Percentiles rank a stretch among this genome's conserved stretches.
phyloP scores from a whole-genome alignment of 1,140 invertebrate genomes.

The Propsilocerus akamusi region DNA sequence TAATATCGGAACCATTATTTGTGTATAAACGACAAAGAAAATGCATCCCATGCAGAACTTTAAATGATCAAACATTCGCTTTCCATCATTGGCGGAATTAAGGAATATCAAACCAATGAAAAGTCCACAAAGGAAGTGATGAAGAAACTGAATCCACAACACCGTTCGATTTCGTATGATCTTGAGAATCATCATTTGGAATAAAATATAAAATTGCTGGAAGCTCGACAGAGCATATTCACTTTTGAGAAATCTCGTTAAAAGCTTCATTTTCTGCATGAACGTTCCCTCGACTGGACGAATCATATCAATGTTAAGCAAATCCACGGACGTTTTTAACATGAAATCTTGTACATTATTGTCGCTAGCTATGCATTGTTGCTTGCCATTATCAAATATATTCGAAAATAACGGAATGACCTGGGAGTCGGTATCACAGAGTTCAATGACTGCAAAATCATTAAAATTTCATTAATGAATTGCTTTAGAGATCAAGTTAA shows the following conservation, averaged over 20 bases:
- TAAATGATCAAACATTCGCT: constrained; percentile 42
- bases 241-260: constrained; percentile 12
- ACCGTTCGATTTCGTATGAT: constrained; percentile 24
- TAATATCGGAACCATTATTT: constrained; percentile 41
- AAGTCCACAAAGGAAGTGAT: constrained; percentile 35
- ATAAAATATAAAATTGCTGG: constrained; percentile 18
- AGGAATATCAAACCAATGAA: constrained; percentile 36
- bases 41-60: constrained; percentile 42
- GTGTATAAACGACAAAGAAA: constrained; percentile 41
- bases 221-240: constrained; percentile 14
- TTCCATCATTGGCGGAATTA: constrained; percentile 36
- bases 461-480: no score
- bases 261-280: constrained; percentile 17
- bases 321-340: constrained; percentile 21
- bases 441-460: constrained; percentile 25
- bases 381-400: constrained; percentile 28
- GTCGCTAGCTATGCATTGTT: constrained; percentile 10
- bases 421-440: constrained; percentile 20
- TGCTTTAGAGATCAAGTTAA: background rate
- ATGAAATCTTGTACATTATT: background rate
- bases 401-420: constrained; percentile 24
- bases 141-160: constrained; percentile 34
- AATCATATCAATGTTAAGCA: constrained; percentile 24
- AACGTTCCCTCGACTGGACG: constrained; percentile 10
- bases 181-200: constrained; percentile 18